Evolutionary conservation across 2,113 vertebrate genomes (phyloP), one percentile per base, ranked within the genome.

Genomic region (Cephalophus harveyi): DNA sequence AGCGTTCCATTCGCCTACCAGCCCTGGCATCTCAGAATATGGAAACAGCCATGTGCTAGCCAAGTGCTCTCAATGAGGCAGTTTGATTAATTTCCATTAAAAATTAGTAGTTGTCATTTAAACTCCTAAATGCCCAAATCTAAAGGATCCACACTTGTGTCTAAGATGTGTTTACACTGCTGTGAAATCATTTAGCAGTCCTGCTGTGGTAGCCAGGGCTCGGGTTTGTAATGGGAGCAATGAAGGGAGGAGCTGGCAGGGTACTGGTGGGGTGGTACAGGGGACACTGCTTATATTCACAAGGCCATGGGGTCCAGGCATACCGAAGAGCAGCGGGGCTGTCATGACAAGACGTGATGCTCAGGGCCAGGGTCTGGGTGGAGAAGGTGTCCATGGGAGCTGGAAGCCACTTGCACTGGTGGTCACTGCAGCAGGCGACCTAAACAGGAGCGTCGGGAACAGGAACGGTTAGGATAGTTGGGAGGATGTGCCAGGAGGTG

Each of bases 281-380:
- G 0, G 99, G 98, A 64, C 99, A 99, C 57, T 98, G 98, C 97
- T 99, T 99, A 74, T 99, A 99, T 15, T 98, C 97, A 46, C 99
- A 99, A 10, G 99, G 99, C 99, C 99, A 99, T 30, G 99, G 98
- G 0, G 48, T 98, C 99, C 99, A 99, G 21, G 99, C 99, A 0
- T 99, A 99, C 36, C 99, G 99, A 55, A 99, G 40, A 40, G 98
- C 99, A 40, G 89, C 71, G 7, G 98, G 97, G 21, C 92, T 19
- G 0, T 21, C 64, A 1, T 6, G 0, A 74, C 99, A 99, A 23
- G 48, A 17, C 0, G 0, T 12, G 85, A 98, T n/a, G 0, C 62
- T 95, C 95, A 99, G 62, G 1, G 89, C 96, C 92, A 99, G 92
- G 0, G 7, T 97, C 57, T 28, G 93, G 7, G 57, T 46, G 13